Percentiles rank a stretch among this genome's conserved stretches.
Conservation (phyloP, 2,888 invertebrate species). For the Athalia circularis region DNA sequence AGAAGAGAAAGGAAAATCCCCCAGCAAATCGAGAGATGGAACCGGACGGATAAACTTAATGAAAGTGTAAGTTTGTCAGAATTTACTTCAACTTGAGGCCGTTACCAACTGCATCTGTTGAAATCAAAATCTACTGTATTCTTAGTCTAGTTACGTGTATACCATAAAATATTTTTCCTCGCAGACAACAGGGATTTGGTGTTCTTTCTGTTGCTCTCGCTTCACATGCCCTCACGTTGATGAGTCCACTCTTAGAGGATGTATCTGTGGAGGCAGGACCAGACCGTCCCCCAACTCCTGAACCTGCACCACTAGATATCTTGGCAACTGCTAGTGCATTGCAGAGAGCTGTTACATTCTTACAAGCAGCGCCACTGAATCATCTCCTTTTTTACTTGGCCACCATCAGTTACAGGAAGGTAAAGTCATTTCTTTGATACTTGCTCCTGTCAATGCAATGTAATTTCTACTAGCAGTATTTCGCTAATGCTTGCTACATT, state of each 20-base stretch:
- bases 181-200: constrained; percentile 90
- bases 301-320: constrained; percentile 81
- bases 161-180: constrained; percentile 70
- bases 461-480: constrained; percentile 7
- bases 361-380: constrained; percentile 84
- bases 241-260: constrained; percentile 85
- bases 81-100: not conserved
- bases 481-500: constrained; percentile 1
- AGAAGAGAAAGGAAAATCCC: constrained; percentile 79
- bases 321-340: constrained; percentile 81
- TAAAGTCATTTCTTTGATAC: constrained; percentile 54
- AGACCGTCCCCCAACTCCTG: constrained; percentile 68
- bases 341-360: constrained; percentile 83
- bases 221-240: constrained; percentile 86
- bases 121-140: not conserved
- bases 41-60: constrained; percentile 81
- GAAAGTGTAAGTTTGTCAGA: constrained; percentile 77
- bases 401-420: constrained; percentile 92
- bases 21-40: constrained; percentile 77
- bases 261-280: constrained; percentile 82
- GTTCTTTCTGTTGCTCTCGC: constrained; percentile 93
- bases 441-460: not conserved
- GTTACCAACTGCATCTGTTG: constrained; percentile 7
- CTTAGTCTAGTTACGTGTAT: constrained; percentile 48
- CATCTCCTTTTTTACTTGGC: constrained; percentile 92